Base-by-base conservation (phyloP, 2,113 vertebrate genomes). In the Scophthalmus maximus region DNA sequence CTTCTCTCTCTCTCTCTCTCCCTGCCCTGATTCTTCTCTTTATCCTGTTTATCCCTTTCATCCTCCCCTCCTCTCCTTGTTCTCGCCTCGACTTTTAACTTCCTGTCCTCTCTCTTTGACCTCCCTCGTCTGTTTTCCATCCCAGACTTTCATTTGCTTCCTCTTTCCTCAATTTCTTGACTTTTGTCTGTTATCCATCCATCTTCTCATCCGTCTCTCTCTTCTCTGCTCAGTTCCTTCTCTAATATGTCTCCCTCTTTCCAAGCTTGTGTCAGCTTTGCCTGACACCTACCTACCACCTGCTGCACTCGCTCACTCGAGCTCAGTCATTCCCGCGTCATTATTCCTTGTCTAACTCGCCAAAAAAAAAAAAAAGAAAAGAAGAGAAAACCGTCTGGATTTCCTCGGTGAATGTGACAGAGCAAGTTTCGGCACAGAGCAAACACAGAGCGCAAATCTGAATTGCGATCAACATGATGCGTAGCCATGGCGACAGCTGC, bases 401-500 rank as follows among this genome's bases (percentile, higher is more conserved):
- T 73, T 78, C 22, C 30, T 14, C 1, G 10, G n/a, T 60, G 29
- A 68, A 52, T 67, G 30, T 57, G 67, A 71, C n/a, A 56, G 49
- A 73, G 61, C 67, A 71, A 59, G 49, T 67, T 25, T 29, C 2
- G 20, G 46, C 2, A 14, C 17, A 40, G 76, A 57, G 51, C 20
- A 82, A 65, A 75, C 64, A 76, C 64, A 76, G 52, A 73, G 55
- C 8, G 44, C 69, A 68, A 70, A 81, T 71, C 51, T 32, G 57
- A 63, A 29, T 58, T 30, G 61, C 78, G 62, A 44, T 79, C 85
- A 84, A 84, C 73, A 77, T 22, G 56, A 71, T 71, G 59, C 40
- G 47, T 84, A 69, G 50, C 80, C 78, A 88, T 89, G 80, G 83
- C 75, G 89, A 91, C 89, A 88, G 83, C 79, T 76, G 78, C 73